Base-by-base conservation (phyloP, 1,140 invertebrate species). In the Coenobita brevimanus region DNA sequence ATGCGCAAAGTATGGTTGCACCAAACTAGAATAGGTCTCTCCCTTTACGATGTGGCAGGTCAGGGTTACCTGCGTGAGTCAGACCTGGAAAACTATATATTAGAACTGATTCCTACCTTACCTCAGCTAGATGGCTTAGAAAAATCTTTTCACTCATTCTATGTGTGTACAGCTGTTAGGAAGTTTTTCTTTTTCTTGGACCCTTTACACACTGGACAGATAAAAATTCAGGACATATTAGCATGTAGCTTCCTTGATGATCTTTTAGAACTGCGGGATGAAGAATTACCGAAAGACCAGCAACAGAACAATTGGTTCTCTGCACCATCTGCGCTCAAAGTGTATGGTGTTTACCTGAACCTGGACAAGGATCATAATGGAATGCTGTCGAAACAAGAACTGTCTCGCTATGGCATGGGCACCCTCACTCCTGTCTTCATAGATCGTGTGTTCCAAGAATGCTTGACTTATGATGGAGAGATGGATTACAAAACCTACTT, bases 401-500 rank as follows among this genome's bases (percentile, higher is more conserved):
- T 99, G 57, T 95, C 96, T 3, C 95, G 96, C n/a, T 98, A 97
- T 93, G 97, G 97, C 0, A 97, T 96, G 8, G 97, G 97, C 13
- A 98, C 97, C 0, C 92, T 99, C n/a, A 99, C 98, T 0, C 94
- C 95, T 76, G 96, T 97, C 2, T 99, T 99, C 93, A 94, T 99
- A 15, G 97, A 98, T 90, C 94, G 97, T 71, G 96, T 99, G 0
- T 99, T 99, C 93, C 97, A 99, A 93, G 97, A 98, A 92, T 98
- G 97, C 91, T 94, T 98, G 0, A 99, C 98, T 0, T 99, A 98
- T 92, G 96, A 97, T 91, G 97, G 97, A 8, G 97, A 99, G 94
- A 99, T 99, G 96, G 98, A 99, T 93, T 99, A 99, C 92, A 99
- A 99, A 93, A 98, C 97, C 0, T 99, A 98, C 93, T 92, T 99